Evolutionary conservation across 2,888 invertebrate genomes (phyloP).

Genomic region (Eristalinus sepulchralis): DNA sequence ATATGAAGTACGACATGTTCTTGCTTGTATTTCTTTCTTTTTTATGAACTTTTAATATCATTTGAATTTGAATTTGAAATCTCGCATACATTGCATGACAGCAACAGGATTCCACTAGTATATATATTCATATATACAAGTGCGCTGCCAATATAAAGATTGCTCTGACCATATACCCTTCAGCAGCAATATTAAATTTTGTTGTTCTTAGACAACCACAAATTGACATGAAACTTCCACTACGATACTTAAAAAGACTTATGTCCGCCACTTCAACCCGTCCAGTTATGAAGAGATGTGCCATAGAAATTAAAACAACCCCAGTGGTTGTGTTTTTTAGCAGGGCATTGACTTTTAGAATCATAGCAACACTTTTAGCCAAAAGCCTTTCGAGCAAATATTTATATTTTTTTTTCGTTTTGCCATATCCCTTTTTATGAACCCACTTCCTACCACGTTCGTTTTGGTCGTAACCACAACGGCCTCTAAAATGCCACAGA

Average conservation of each 20-base stretch:
- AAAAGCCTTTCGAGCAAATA: conserved; percentile 22
- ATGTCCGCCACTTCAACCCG: conserved; percentile 5
- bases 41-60: too few species aligned
- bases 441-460: conserved; percentile 34
- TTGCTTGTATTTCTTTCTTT: too few species aligned
- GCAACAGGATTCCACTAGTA: too few species aligned
- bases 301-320: conserved; percentile 45
- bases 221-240: conserved; percentile 44
- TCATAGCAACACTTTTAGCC: conserved; percentile 16
- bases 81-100: too few species aligned
- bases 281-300: conserved; percentile 21
- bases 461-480: conserved; percentile 52
- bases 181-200: conserved; percentile 19
- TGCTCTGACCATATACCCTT: conserved; percentile 20
- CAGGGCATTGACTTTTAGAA: conserved; percentile 67
- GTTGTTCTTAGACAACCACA: conserved; percentile 29
- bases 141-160: not conserved
- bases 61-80: too few species aligned
- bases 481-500: conserved; percentile 67
- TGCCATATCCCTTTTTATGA: conserved; percentile 52
- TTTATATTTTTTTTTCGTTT: not conserved
- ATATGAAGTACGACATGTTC: too few species aligned
- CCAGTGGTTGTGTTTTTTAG: conserved; percentile 11
- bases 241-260: conserved; percentile 13
- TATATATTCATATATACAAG: not conserved